These are phyloP conservation scores for Dasypolia templi DNA, from an alignment of 2,888 invertebrate genomes.

Conservation along the genomic window DNA sequence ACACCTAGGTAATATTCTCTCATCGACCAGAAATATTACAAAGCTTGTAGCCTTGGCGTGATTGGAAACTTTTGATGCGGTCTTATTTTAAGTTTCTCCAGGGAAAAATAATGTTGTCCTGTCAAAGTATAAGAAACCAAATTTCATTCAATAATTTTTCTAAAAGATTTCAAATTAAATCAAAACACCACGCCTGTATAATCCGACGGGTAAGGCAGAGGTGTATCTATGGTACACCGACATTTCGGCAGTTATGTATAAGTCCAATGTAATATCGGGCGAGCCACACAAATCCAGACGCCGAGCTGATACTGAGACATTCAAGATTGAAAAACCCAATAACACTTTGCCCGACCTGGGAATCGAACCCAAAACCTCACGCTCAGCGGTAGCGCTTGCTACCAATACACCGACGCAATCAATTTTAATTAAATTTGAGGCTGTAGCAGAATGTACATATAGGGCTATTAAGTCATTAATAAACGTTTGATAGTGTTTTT, in stretches of 20 bases:
- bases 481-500: not conserved
- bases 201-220: not conserved
- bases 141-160: not conserved
- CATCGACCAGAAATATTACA: conserved; percentile 75
- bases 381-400: not conserved
- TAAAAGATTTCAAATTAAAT: not conserved
- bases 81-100: not conserved
- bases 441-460: not conserved
- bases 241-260: not conserved
- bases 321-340: not conserved
- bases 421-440: not conserved
- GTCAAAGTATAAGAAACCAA: not conserved
- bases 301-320: not conserved
- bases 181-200: not conserved
- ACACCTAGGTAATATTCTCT: conserved; percentile 82
- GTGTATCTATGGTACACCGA: not conserved
- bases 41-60: conserved; percentile 58
- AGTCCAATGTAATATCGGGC: not conserved
- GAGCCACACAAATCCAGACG: not conserved
- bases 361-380: not conserved
- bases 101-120: not conserved
- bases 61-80: conserved; percentile 41
- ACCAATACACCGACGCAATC: not conserved
- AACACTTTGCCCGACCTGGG: not conserved
- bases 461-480: no score